Percentiles rank a stretch among this genome's conserved stretches.
Evolutionary conservation across 2,888 invertebrate species (phyloP).

Genomic region (Brachyptera risi): DNA sequence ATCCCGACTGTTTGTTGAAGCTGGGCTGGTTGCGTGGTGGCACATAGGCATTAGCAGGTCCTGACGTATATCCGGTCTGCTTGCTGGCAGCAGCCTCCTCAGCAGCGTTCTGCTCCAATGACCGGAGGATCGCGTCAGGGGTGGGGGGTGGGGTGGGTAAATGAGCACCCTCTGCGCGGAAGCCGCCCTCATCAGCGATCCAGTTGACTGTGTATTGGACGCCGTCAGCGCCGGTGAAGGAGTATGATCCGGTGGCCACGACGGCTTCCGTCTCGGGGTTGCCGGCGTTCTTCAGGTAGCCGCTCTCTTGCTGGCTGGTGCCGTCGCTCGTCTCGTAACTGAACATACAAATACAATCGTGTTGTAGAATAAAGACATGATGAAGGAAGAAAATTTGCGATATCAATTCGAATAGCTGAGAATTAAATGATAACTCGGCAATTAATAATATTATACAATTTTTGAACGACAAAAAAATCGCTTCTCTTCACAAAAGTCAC

Average conservation of each 20-base stretch:
- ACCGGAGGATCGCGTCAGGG: slow-evolving; percentile 43
- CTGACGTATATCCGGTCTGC: neutral
- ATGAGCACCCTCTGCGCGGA: slow-evolving; percentile 35
- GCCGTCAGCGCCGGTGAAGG: slow-evolving; percentile 68
- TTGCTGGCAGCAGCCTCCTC: slow-evolving; percentile 5
- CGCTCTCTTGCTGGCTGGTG: slow-evolving; percentile 64
- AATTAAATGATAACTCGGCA: too few species aligned
- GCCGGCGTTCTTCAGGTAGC: slow-evolving; percentile 66
- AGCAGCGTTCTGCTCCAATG: slow-evolving; percentile 44
- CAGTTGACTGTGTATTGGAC: slow-evolving; percentile 49
- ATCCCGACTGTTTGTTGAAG: neutral
- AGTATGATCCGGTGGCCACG: slow-evolving; percentile 68
- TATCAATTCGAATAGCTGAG: too few species aligned
- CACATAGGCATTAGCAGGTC: slow-evolving; percentile 4
- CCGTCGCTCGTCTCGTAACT: slow-evolving; percentile 73
- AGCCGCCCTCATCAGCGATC: slow-evolving; percentile 35
- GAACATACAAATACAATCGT: slow-evolving; percentile 22
- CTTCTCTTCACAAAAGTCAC: too few species aligned
- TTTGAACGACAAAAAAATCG: too few species aligned
- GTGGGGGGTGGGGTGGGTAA: slow-evolving; percentile 36
- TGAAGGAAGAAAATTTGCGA: too few species aligned
- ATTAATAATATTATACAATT: too few species aligned
- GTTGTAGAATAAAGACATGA: too few species aligned
- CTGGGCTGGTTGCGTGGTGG: neutral
- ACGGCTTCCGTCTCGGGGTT: slow-evolving; percentile 56